Percentiles rank a stretch among this genome's conserved stretches.
These are phyloP conservation scores for Ips typographus DNA, from an alignment of 1,140 invertebrate genomes.

Conservation along the genomic window DNA sequence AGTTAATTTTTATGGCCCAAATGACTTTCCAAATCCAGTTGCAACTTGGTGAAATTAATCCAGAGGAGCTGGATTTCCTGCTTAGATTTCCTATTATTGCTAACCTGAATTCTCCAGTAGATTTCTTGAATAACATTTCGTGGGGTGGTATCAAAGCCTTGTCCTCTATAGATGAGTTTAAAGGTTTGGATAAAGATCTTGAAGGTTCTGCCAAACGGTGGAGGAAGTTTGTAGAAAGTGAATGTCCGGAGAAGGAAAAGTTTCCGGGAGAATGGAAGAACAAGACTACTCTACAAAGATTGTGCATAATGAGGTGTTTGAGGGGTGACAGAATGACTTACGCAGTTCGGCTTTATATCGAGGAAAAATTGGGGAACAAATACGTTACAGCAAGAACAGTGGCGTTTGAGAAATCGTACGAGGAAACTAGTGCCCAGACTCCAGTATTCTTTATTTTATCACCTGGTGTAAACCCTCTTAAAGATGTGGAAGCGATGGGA, in stretches of 20 bases:
- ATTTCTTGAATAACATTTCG: slow-evolving; percentile 78
- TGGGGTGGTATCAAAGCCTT: slow-evolving; percentile 90
- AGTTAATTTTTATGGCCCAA: slow-evolving; percentile 87
- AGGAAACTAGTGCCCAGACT: slow-evolving; percentile 81
- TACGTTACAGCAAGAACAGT: slow-evolving; percentile 77
- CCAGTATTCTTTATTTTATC: slow-evolving; percentile 95
- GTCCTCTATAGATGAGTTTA: slow-evolving; percentile 77
- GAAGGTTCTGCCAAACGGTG: slow-evolving; percentile 83
- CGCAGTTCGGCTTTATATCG: slow-evolving; percentile 72
- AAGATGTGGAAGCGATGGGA: slow-evolving; percentile 83
- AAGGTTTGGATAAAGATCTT: slow-evolving; percentile 88
- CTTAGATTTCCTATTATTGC: slow-evolving; percentile 74
- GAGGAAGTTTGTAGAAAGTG: slow-evolving; percentile 90
- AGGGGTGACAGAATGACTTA: slow-evolving; percentile 89
- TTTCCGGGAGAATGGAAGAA: slow-evolving; percentile 97
- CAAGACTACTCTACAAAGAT: slow-evolving; percentile 80
- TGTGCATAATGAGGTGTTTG: slow-evolving; percentile 90
- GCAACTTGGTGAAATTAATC: slow-evolving; percentile 67
- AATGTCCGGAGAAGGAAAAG: slow-evolving; percentile 90
- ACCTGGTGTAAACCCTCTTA: slow-evolving; percentile 91
- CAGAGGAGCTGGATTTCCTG: slow-evolving; percentile 83
- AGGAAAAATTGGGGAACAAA: slow-evolving; percentile 84
- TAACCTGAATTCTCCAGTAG: slow-evolving; percentile 72
- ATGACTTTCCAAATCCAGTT: slow-evolving; percentile 74
- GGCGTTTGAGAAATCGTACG: slow-evolving; percentile 81